These are phyloP conservation scores for Myotis brandtii DNA, from an alignment of 2,113 vertebrate genomes.

Conservation along the genomic window DNA sequence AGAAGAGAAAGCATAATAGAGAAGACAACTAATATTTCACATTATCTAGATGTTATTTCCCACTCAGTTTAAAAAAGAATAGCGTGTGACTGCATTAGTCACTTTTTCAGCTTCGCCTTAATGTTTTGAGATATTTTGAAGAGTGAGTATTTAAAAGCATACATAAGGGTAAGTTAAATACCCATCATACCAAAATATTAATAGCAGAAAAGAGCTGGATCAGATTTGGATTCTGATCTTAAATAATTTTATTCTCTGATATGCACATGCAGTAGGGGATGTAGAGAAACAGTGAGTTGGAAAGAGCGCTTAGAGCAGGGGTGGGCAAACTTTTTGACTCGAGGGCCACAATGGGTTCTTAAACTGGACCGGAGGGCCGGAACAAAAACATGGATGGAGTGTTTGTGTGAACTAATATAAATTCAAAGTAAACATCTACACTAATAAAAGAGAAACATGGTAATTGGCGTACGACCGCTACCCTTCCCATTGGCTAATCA, in stretches of 20 bases:
- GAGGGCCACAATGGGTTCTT: no score
- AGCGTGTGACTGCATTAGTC: conserved; percentile 58
- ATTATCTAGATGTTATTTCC: conserved; percentile 64
- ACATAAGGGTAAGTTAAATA: conserved; percentile 47
- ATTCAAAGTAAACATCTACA: no score
- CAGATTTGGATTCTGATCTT: not conserved
- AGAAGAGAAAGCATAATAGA: not conserved
- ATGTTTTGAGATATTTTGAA: conserved; percentile 40
- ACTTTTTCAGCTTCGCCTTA: not conserved
- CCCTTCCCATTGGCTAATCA: no score
- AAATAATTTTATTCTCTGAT: not conserved
- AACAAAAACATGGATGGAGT: no score
- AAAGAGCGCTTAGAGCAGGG: not conserved
- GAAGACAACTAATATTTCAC: not conserved
- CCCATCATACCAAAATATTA: conserved; percentile 27
- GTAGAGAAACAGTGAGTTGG: not conserved
- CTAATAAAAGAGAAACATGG: no score
- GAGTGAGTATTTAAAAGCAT: not conserved
- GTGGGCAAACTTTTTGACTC: no score
- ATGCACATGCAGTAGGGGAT: not conserved
- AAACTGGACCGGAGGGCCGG: no score
- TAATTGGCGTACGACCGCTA: no score
- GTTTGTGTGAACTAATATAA: no score
- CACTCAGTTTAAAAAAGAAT: conserved; percentile 43
- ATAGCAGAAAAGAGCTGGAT: not conserved